Percentiles rank a stretch among this genome's conserved stretches.
These are phyloP conservation scores for Micropterix aruncella DNA, from an alignment of 2,888 invertebrate genomes.

Conservation along the genomic window DNA sequence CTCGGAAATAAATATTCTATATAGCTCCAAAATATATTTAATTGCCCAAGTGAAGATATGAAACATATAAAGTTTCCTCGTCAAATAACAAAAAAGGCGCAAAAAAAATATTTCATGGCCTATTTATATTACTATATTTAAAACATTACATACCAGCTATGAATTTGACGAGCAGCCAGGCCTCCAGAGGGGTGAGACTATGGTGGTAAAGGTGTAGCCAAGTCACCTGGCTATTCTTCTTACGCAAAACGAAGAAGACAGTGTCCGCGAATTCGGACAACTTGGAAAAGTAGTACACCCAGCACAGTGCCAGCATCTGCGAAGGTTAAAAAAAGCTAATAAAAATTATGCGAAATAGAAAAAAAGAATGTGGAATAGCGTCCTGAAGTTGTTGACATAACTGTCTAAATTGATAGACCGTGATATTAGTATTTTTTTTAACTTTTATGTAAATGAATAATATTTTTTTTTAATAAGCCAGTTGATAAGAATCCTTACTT, in stretches of 20 bases:
- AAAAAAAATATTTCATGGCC: no score
- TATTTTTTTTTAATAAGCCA: no score
- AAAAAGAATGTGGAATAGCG: no score
- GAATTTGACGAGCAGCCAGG: constrained; percentile 66
- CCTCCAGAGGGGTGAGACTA: constrained; percentile 62
- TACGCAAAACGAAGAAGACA: constrained; percentile 71
- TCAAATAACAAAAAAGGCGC: no score
- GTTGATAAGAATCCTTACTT: no score
- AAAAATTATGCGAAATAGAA: no score
- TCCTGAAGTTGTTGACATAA: no score
- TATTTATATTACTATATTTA: constrained; percentile 1
- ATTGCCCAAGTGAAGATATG: not conserved
- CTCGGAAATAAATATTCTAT: not conserved
- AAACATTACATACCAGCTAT: constrained; percentile 41
- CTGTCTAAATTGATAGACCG: no score
- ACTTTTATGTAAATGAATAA: no score
- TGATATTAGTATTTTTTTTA: no score
- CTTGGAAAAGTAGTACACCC: constrained; percentile 86
- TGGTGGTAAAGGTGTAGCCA: constrained; percentile 79
- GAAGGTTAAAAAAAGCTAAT: no score
- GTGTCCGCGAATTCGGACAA: constrained; percentile 81
- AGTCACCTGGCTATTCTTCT: constrained; percentile 74
- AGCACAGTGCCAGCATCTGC: constrained; percentile 75
- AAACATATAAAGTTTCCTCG: no score
- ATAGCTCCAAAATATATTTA: not conserved